Evolutionary conservation across 2,113 vertebrate species (phyloP).

Genomic region (Corydoras maculifer): DNA sequence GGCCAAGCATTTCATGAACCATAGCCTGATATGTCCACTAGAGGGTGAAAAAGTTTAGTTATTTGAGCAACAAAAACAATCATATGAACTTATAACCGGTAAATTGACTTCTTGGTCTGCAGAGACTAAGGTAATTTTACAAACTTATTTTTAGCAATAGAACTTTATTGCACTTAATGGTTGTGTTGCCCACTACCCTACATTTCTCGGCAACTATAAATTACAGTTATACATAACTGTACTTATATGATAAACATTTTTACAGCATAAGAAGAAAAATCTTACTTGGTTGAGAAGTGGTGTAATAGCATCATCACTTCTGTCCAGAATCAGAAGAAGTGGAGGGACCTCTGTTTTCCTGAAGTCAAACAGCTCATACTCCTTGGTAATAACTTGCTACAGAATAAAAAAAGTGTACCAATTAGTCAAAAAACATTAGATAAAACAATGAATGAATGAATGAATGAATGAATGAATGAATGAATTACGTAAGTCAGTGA

Average conservation of each 20-base stretch:
- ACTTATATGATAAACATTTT: not conserved
- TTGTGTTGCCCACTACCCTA: not conserved
- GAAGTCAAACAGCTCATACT: conserved; percentile 95
- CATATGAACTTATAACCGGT: too few species aligned
- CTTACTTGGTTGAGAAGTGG: conserved; percentile 73
- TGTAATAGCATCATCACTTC: conserved; percentile 89
- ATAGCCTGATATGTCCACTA: conserved; percentile 98
- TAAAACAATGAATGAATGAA: too few species aligned
- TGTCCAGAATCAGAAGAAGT: conserved; percentile 84
- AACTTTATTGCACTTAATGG: not conserved
- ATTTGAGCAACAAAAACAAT: not conserved
- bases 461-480: too few species aligned
- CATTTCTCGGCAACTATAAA: not conserved
- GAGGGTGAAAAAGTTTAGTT: not conserved
- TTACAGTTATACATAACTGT: not conserved
- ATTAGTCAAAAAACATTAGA: too few species aligned
- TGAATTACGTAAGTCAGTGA: too few species aligned
- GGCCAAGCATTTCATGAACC: conserved; percentile 90
- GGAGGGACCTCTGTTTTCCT: conserved; percentile 92
- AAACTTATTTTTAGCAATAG: too few species aligned
- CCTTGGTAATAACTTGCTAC: conserved; percentile 95
- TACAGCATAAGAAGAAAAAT: not conserved
- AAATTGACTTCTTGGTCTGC: too few species aligned
- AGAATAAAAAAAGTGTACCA: not conserved
- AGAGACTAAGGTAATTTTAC: too few species aligned